Conservation (phyloP, 2,888 invertebrate genomes). For the Drosophila birchii region DNA sequence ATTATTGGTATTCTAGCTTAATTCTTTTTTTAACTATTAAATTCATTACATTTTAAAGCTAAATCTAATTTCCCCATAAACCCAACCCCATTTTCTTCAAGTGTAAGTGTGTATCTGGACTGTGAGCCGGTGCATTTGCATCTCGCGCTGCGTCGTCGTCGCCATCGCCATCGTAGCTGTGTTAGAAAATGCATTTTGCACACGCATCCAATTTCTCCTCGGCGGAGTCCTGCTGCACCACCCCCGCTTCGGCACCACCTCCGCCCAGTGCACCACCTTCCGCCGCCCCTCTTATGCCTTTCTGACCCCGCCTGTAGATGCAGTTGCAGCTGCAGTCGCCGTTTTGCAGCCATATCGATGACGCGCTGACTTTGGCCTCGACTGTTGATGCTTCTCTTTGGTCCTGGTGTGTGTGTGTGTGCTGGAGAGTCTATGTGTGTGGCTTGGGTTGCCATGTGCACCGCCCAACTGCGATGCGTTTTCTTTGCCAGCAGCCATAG, state of each 20-base stretch:
- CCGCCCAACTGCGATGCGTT: conserved; percentile 48
- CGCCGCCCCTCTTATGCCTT: neutral
- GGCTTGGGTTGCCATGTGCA: conserved; percentile 26
- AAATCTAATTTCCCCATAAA: too few species aligned
- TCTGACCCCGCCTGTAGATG: conserved; percentile 1
- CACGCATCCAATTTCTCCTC: conserved; percentile 80
- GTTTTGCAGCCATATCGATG: conserved; percentile 71
- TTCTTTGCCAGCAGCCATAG: conserved; percentile 66
- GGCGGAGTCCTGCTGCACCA: conserved; percentile 30
- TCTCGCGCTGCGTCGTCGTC: conserved; percentile 63
- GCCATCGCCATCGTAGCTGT: conserved; percentile 52
- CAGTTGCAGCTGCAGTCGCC: conserved; percentile 37
- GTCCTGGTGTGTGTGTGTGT: neutral
- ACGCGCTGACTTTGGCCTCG: conserved; percentile 79
- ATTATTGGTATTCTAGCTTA: too few species aligned
- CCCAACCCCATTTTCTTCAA: neutral
- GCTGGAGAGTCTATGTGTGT: neutral
- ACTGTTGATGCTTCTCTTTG: conserved; percentile 60
- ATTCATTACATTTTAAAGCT: too few species aligned
- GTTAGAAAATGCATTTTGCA: conserved; percentile 80
- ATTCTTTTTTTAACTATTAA: too few species aligned
- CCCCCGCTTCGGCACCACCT: conserved; percentile 4
- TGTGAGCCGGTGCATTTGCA: conserved; percentile 74
- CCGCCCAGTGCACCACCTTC: neutral
- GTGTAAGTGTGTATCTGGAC: conserved; percentile 50